Percentiles rank a stretch among this genome's conserved stretches.
These are phyloP conservation scores for Aquila chrysaetos DNA, from an alignment of 2,797 vertebrate genomes.

Conservation along the genomic window DNA sequence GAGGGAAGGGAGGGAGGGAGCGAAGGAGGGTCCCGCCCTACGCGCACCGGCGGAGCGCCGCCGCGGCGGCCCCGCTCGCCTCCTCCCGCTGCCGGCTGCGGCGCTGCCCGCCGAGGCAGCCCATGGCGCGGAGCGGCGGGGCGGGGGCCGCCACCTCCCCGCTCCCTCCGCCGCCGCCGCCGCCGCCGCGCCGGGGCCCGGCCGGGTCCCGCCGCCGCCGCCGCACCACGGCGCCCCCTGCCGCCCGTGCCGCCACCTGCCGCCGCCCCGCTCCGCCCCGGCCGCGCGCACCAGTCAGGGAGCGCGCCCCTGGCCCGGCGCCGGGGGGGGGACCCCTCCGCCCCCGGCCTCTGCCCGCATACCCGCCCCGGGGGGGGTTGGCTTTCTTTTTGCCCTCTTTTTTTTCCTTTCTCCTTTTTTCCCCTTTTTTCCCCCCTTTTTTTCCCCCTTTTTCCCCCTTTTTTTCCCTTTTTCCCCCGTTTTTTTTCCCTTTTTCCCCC, in stretches of 20 bases:
- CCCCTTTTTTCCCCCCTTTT: too few species aligned
- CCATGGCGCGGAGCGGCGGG: neutral
- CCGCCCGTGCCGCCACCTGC: neutral
- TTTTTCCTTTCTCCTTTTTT: too few species aligned
- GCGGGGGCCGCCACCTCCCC: neutral
- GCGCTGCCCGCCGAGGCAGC: neutral
- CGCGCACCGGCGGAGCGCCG: neutral
- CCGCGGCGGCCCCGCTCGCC: neutral
- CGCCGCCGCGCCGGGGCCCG: neutral
- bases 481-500: too few species aligned
- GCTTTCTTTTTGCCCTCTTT: too few species aligned
- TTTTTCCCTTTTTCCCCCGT: rapidly evolving
- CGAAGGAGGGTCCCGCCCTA: neutral
- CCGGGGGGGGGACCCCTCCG: too few species aligned
- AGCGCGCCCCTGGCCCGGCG: neutral
- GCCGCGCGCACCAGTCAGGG: neutral
- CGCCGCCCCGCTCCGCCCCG: neutral
- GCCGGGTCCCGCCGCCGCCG: neutral
- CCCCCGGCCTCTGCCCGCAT: too few species aligned
- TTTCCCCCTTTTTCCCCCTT: too few species aligned
- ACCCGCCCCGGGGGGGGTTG: too few species aligned
- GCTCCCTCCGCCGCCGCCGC: neutral
- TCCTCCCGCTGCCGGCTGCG: neutral
- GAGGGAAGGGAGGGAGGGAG: neutral
- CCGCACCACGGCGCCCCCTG: neutral